A percentile compares a stretch with the other conserved stretches of the same genome.
Conservation (phyloP, 2,113 vertebrate species). For the Peromyscus maniculatus region DNA sequence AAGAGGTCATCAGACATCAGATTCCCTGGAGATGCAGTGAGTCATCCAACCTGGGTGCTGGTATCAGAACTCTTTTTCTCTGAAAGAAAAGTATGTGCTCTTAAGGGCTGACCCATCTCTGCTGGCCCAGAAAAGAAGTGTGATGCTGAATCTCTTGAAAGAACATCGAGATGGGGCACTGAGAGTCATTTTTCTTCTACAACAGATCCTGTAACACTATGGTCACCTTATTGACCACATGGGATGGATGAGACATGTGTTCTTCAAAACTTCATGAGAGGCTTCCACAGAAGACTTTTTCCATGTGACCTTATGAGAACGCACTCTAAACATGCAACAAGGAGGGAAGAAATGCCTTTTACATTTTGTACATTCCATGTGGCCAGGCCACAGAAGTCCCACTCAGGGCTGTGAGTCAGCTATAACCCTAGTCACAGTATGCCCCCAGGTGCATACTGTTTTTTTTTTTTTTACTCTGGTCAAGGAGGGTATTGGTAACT, state of each 20-base stretch:
- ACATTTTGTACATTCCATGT: neutral
- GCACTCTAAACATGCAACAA: neutral
- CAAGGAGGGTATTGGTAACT: neutral
- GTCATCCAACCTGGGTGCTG: neutral
- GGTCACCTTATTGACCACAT: neutral
- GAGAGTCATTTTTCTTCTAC: constrained; percentile 8
- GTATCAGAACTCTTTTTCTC: neutral
- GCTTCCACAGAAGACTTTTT: constrained; percentile 13
- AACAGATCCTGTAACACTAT: neutral
- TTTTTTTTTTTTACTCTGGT: constrained; percentile 9
- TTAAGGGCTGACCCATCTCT: neutral
- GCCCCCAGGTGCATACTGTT: neutral
- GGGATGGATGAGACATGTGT: neutral
- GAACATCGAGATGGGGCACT: neutral
- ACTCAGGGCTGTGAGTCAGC: constrained; percentile 36
- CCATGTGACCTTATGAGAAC: neutral
- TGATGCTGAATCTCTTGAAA: neutral
- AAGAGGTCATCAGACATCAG: neutral
- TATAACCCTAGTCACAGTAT: constrained; percentile 6
- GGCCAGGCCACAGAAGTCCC: constrained; percentile 47
- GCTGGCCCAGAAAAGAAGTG: neutral
- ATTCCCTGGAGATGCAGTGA: neutral
- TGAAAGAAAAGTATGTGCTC: neutral
- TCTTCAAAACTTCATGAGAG: neutral
- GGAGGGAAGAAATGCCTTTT: neutral